Base-by-base conservation (phyloP, 2,797 vertebrate species). In the Mormyrus proboscirostris region DNA sequence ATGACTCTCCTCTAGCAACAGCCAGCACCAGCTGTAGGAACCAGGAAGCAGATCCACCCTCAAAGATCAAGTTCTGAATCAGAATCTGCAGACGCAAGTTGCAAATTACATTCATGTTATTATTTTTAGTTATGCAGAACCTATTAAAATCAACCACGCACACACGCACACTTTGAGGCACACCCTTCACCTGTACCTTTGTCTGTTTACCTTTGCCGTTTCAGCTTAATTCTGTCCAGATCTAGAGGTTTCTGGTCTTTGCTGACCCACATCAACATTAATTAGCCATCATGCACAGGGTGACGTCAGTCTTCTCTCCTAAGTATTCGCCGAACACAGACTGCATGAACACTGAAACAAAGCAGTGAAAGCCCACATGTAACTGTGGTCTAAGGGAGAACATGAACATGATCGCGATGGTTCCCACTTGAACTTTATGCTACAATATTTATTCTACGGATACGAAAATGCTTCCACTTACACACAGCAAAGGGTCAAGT, bases 301-400 rank as follows among this genome's bases (percentile, higher is more conserved):
- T 29, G 19, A 4, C 89, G 88, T 92, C 93, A 88, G 89, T 92
- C 93, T 93, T 92, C 93, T n/a, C 88, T 49, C 89, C 92, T 93
- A 94, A 95, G 94, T 91, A 93, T 92, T 90, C 92, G 92, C 93
- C 94, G 94, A 95, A 93, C 91, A 94, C 92, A 6, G 90, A 92
- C 92, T 92, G 92, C 93, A 91, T 95, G 93, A 94, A 94, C 92
- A 92, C 88, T 91, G 93, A 93, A 93, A 94, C 95, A 93, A 90
- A 94, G 92, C 92, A 79, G 93, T 94, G 92, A 92, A 92, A 93
- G 92, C 86, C 92, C 90, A 90, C 93, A 93, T 92, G 93, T 91
- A 92, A 91, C 94, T 91, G 92, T 91, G 92, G 76, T 92, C 90
- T 89, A 89, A 92, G 55, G 5, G 88, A 93, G 91, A 93, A 92